Evolutionary conservation across 2,113 vertebrate species (phyloP).

Genomic region (Melanotaenia duboulayi): DNA sequence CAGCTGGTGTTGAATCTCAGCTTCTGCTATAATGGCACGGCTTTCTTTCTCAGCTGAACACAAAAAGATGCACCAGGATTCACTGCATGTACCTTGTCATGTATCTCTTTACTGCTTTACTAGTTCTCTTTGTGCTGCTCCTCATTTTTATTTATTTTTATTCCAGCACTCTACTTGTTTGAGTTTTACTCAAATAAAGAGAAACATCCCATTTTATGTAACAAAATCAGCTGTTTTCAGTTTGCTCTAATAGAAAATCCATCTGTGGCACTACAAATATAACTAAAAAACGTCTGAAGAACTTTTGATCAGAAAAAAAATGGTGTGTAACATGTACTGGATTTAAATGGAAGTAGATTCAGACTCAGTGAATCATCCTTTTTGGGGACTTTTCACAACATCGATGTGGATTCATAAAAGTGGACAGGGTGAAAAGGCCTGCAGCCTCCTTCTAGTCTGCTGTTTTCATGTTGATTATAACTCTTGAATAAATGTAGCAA

Average conservation of each 20-base stretch:
- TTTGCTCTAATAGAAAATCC: too few species aligned
- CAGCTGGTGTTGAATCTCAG: neutral
- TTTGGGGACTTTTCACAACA: neutral
- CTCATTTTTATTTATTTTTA: neutral
- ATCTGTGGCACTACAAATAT: constrained; percentile 12
- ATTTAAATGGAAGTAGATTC: constrained; percentile 1
- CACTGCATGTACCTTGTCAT: neutral
- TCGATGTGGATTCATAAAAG: constrained; percentile 21
- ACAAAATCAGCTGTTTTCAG: too few species aligned
- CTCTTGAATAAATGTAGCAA: neutral
- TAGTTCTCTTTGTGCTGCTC: neutral
- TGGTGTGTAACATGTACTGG: neutral
- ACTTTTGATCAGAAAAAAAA: constrained; percentile 10
- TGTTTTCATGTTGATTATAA: constrained; percentile 27
- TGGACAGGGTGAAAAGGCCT: constrained; percentile 14
- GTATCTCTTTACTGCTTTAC: constrained; percentile 3
- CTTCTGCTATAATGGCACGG: neutral
- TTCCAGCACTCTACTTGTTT: constrained; percentile 12
- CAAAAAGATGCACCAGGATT: constrained; percentile 4
- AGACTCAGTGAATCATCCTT: constrained; percentile 6
- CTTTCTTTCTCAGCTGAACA: constrained; percentile 1
- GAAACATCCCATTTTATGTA: too few species aligned
- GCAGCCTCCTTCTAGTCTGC: neutral
- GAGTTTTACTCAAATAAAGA: too few species aligned
- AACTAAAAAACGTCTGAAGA: too few species aligned